A percentile compares a stretch with the other conserved stretches of the same genome.
These are phyloP conservation scores for Drosophila nr. perissopoda DNA, from an alignment of 2,888 invertebrate genomes.

Conservation along the genomic window DNA sequence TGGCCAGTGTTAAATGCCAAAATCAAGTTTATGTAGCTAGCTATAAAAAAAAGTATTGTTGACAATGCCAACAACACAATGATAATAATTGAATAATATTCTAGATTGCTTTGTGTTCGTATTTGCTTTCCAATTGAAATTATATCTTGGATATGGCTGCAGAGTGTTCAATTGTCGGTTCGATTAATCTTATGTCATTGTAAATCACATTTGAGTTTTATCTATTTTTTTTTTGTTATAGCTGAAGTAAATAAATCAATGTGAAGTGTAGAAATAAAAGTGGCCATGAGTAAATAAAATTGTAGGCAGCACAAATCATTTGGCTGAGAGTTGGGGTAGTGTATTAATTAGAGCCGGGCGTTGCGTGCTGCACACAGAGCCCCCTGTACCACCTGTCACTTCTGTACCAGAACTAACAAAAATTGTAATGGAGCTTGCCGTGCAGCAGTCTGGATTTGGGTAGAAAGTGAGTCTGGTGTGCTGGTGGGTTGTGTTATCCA, in stretches of 20 bases:
- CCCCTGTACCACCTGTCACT: slow-evolving; percentile 60
- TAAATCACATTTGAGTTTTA: slow-evolving; percentile 2
- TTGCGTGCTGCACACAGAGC: slow-evolving; percentile 54
- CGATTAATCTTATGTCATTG: not conserved
- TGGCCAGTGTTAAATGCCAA: not conserved
- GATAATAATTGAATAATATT: too few relatives aligned
- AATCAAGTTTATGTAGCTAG: not conserved
- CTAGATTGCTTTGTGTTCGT: not conserved
- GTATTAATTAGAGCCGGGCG: slow-evolving; percentile 49
- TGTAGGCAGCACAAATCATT: slow-evolving; percentile 50
- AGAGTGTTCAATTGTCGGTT: not conserved
- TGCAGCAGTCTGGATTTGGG: slow-evolving; percentile 8
- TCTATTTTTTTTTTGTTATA: not conserved
- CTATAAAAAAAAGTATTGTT: not conserved
- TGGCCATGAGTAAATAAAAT: slow-evolving; percentile 44
- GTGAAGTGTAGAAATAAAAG: slow-evolving; percentile 41
- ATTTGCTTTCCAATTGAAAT: not conserved
- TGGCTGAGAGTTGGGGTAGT: slow-evolving; percentile 7
- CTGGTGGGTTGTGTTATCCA: slow-evolving; percentile 60
- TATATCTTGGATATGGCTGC: not conserved
- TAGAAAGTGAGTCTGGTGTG: slow-evolving; percentile 21
- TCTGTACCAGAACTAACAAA: slow-evolving; percentile 46
- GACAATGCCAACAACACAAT: not conserved
- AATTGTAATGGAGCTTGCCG: slow-evolving; percentile 66
- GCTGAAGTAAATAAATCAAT: slow-evolving; percentile 44